These are phyloP conservation scores for Sparus aurata DNA, from an alignment of 2,797 vertebrate genomes.

Conservation along the genomic window DNA sequence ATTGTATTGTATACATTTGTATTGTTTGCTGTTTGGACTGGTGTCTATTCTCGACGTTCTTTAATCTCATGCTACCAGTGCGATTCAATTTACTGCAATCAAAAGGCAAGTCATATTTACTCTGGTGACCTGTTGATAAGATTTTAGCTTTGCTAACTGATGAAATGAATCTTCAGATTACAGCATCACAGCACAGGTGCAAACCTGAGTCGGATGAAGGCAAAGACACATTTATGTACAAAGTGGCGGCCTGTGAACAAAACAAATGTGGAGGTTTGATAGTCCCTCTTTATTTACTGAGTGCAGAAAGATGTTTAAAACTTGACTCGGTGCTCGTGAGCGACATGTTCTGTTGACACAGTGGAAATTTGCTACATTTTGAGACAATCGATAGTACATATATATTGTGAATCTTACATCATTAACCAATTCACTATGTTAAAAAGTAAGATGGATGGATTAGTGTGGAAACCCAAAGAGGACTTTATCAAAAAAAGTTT, in stretches of 20 bases:
- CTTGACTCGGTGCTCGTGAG: not conserved
- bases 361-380: not conserved
- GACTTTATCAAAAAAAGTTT: no score
- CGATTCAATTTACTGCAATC: conserved; percentile 50
- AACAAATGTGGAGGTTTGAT: not conserved
- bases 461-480: not conserved
- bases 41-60: conserved; percentile 49
- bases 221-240: conserved; percentile 14
- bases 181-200: conserved; percentile 32
- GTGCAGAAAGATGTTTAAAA: not conserved
- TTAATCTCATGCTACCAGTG: conserved; percentile 24
- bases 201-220: conserved; percentile 28
- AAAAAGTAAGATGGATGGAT: not conserved
- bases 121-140: conserved; percentile 48
- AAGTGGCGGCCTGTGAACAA: conserved; percentile 5
- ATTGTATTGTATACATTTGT: not conserved
- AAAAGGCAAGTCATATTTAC: conserved; percentile 56
- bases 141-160: conserved; percentile 54
- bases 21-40: conserved; percentile 14
- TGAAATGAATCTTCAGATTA: conserved; percentile 54
- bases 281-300: not conserved
- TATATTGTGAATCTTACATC: not conserved
- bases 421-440: not conserved
- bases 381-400: not conserved
- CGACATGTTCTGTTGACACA: not conserved